Evolutionary conservation across 2,113 vertebrate species (phyloP).

Genomic region (Tiliqua scincoides): DNA sequence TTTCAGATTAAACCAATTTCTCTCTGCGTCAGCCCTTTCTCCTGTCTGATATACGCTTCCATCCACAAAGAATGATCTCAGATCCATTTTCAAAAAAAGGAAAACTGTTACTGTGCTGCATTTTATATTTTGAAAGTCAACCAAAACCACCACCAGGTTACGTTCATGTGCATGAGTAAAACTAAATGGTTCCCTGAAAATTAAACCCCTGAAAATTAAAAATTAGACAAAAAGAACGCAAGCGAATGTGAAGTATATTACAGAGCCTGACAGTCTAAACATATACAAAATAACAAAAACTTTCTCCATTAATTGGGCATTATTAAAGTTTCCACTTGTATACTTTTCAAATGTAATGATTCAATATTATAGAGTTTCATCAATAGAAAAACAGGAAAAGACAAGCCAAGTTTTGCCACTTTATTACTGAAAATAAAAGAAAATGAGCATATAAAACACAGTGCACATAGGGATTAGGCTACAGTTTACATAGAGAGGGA

Average conservation of each 20-base stretch:
- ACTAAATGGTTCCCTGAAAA: slow-evolving; percentile 64
- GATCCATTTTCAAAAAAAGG: neutral
- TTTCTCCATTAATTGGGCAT: slow-evolving; percentile 56
- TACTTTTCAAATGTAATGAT: slow-evolving; percentile 44
- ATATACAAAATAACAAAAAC: slow-evolving; percentile 50
- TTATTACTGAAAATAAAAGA: neutral
- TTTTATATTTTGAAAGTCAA: slow-evolving; percentile 58
- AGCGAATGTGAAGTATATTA: slow-evolving; percentile 59
- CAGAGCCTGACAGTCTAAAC: slow-evolving; percentile 53
- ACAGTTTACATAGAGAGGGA: neutral
- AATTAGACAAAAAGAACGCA: slow-evolving; percentile 60
- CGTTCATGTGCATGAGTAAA: slow-evolving; percentile 52
- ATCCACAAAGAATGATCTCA: slow-evolving; percentile 52
- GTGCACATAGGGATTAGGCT: neutral
- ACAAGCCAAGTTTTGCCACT: neutral
- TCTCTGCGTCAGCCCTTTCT: neutral
- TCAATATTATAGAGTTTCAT: neutral
- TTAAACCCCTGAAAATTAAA: slow-evolving; percentile 63
- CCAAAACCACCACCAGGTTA: slow-evolving; percentile 69
- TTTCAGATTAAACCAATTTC: slow-evolving; percentile 32
- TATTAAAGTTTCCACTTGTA: slow-evolving; percentile 34
- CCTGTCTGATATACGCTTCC: neutral
- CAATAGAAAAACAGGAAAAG: slow-evolving; percentile 3
- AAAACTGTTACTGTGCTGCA: slow-evolving; percentile 50
- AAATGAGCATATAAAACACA: neutral